A percentile compares a stretch with the other conserved stretches of the same genome.
phyloP scores from a whole-genome alignment of 2,888 invertebrate genomes.

The Caenorhabditis sulstoni region DNA sequence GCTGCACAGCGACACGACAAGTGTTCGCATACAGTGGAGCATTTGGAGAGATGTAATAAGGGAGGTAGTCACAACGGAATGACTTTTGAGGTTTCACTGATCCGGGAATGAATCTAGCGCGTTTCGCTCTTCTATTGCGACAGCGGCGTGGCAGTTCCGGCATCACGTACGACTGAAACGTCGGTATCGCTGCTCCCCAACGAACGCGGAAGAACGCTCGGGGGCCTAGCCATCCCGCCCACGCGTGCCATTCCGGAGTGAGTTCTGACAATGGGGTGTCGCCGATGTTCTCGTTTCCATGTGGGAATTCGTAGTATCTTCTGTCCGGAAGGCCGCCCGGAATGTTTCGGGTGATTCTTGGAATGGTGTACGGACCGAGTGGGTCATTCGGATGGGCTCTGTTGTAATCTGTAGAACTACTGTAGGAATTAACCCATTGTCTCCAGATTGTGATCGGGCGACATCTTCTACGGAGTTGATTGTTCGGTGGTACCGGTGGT shows the following conservation, averaged over 20 bases:
- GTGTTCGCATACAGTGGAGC: no score
- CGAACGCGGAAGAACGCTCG: neutral
- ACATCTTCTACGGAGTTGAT: no score
- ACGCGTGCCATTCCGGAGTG: slow-evolving; percentile 7
- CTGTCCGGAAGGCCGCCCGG: neutral
- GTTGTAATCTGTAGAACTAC: neutral
- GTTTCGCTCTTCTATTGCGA: no score
- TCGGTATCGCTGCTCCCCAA: no score
- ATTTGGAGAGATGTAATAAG: no score
- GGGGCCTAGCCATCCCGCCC: slow-evolving; percentile 5
- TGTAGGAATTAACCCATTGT: neutral
- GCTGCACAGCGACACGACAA: no score
- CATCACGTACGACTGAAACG: no score
- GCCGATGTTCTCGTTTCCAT: slow-evolving; percentile 2
- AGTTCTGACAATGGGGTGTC: neutral
- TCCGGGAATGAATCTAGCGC: no score
- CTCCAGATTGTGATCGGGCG: neutral
- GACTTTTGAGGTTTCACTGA: no score
- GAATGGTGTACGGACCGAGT: neutral
- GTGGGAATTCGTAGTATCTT: neutral
- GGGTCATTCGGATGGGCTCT: neutral
- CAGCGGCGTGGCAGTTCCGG: no score
- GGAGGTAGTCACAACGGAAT: no score
- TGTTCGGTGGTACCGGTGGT: no score
- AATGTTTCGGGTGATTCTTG: neutral